These are phyloP conservation scores for Clistopyga incitator DNA, from an alignment of 2,888 invertebrate species.

Conservation along the genomic window DNA sequence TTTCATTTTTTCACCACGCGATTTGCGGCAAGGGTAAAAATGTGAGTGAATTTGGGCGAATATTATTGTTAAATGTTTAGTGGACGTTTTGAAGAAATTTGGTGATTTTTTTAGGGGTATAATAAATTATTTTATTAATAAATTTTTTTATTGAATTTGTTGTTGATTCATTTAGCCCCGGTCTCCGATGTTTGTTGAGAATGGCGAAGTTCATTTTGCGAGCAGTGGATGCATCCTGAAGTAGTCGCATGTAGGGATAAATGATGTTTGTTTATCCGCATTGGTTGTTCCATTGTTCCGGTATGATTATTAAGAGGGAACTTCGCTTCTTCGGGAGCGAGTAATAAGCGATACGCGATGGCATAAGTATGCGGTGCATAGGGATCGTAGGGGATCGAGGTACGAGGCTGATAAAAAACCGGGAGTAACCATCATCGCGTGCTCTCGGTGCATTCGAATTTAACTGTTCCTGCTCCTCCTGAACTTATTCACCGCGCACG, in stretches of 20 bases:
- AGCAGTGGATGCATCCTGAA: slow-evolving; percentile 1
- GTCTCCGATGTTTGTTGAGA: neutral
- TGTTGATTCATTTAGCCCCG: too few relatives aligned
- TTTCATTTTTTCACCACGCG: too few relatives aligned
- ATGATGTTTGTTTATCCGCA: slow-evolving; percentile 1
- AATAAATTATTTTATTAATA: too few relatives aligned
- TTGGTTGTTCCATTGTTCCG: slow-evolving; percentile 25
- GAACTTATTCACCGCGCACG: slow-evolving; percentile 59
- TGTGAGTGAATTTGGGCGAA: too few relatives aligned
- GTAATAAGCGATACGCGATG: slow-evolving; percentile 33
- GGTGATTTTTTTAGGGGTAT: too few relatives aligned
- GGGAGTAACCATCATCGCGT: slow-evolving; percentile 68
- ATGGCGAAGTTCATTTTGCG: slow-evolving; percentile 11
- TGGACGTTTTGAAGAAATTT: too few relatives aligned
- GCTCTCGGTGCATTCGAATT: slow-evolving; percentile 66
- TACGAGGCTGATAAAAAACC: slow-evolving; percentile 52
- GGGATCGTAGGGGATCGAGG: slow-evolving; percentile 36
- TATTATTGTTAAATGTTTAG: too few relatives aligned
- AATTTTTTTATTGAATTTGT: too few relatives aligned
- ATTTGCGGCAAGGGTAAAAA: too few relatives aligned
- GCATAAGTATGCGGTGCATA: slow-evolving; percentile 13
- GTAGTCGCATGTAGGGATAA: slow-evolving; percentile 4
- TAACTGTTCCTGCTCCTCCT: slow-evolving; percentile 58
- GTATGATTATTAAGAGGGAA: slow-evolving; percentile 47
- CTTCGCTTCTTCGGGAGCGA: slow-evolving; percentile 28